Evolutionary conservation across 2,888 invertebrate species (phyloP), one percentile per base, ranked within the genome.

Genomic region (Prosopocoilus inquinatus): DNA sequence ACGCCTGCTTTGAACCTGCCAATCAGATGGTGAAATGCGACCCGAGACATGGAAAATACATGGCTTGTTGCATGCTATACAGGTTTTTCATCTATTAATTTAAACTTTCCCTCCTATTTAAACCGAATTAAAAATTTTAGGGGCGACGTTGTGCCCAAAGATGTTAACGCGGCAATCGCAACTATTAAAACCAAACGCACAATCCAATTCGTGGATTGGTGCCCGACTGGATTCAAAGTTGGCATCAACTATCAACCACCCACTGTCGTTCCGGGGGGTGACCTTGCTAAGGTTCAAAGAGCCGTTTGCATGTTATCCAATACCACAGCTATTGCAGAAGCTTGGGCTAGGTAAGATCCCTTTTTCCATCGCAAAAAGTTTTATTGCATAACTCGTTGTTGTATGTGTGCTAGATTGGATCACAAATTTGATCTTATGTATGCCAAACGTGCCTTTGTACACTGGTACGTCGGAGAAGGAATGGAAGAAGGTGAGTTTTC

Each of bases 301-400:
- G 95, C 96, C 9, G 95, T 96, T 7, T 96, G 96, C 83, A 96
- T 96, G 96, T 79, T 96, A 75, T 94, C 94, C 70, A 96, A 96
- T 78, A 96, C 95, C 46, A 96, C 96, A 1, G 95, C 96, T 62
- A 96, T 96, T 71, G 95, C 94, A 2, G 95, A 96, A 75, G 96
- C 96, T 32, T 96, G 96, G 96, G 94, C 94, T 51, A 86, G 91
- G 78, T 84, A 82, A 44, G 81, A 52, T 71, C 71, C 11, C 39
- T 9, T 45, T 45, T 12, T 52, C 2, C 11, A 7, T 3, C 5
- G 20, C 3, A 28, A 20, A 5, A 28, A 28, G 3, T 28, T 28
- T 28, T 9, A 12, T 39, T n/a, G n/a, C 15, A n/a, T 39, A 15
- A n/a, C n/a, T 44, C 3, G 15, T 11, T 16, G 5, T 15, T 12